phyloP scores from a whole-genome alignment of 1,140 invertebrate genomes.

The Neomicropteryx cornuta region DNA sequence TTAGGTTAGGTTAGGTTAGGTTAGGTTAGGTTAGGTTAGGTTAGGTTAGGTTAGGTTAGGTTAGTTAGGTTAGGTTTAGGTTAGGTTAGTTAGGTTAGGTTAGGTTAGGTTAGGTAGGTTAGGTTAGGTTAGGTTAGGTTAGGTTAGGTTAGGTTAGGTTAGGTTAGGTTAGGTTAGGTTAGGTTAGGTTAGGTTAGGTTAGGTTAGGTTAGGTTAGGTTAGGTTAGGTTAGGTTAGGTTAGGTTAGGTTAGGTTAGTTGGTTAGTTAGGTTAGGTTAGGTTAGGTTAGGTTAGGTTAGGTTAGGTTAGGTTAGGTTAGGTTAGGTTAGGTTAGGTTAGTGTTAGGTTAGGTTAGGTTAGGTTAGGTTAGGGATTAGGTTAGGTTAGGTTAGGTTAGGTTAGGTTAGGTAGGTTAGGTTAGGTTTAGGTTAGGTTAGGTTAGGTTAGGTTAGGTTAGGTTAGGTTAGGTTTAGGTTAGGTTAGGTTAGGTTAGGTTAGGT shows the following conservation, averaged over 20 bases:
- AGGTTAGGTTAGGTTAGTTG: not conserved
- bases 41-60: constrained; percentile 11
- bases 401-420: no score
- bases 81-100: constrained; percentile 12
- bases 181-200: constrained; percentile 6
- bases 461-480: no score
- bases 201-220: constrained; percentile 4
- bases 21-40: no score
- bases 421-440: no score
- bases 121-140: no score
- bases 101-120: constrained; percentile 8
- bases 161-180: constrained; percentile 6
- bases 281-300: constrained; percentile 9
- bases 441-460: constrained; percentile 15
- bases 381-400: constrained; percentile 13
- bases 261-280: constrained; percentile 7
- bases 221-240: not conserved
- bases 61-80: no score
- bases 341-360: no score
- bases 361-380: constrained; percentile 13
- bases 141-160: constrained; percentile 6
- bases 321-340: no score
- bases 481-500: constrained; percentile 10
- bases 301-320: constrained; percentile 12
- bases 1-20: no score